These are phyloP conservation scores for Panagrolaimus sp. DNA, from an alignment of 1,140 invertebrate species.

Conservation along the genomic window DNA sequence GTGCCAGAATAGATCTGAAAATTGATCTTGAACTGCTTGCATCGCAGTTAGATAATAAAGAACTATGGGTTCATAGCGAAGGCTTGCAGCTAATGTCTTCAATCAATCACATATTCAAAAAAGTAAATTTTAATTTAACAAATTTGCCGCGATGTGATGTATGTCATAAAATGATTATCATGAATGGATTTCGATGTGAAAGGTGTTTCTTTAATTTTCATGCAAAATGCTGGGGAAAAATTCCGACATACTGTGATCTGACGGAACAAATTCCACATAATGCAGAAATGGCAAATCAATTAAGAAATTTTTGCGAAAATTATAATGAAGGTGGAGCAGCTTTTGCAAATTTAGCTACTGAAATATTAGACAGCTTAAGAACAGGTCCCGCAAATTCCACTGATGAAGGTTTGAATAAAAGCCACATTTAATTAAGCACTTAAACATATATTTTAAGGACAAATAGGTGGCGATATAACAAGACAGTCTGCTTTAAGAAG, in stretches of 20 bases:
- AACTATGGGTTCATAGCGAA: slow-evolving; percentile 4
- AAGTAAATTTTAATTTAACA: not conserved
- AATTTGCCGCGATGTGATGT: not conserved
- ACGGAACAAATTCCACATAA: slow-evolving; percentile 6
- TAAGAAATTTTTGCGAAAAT: not conserved
- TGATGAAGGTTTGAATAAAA: not conserved
- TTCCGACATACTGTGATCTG: not conserved
- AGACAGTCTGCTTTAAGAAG: not conserved
- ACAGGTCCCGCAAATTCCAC: not conserved
- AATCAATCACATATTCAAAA: slow-evolving; percentile 1
- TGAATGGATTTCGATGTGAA: slow-evolving; percentile 9
- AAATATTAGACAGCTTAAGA: not conserved
- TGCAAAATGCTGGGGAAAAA: not conserved
- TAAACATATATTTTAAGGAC: not conserved
- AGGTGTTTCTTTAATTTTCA: slow-evolving; percentile 4
- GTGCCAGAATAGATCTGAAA: slow-evolving; percentile 41
- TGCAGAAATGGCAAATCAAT: slow-evolving; percentile 7
- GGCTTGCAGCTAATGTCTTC: not conserved
- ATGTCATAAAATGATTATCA: not conserved
- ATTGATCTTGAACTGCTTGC: slow-evolving; percentile 34
- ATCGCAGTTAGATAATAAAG: slow-evolving; percentile 11
- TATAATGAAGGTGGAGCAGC: not conserved
- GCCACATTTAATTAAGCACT: not conserved
- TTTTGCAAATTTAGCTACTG: not conserved
- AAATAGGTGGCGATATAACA: slow-evolving; percentile 1